phyloP scores from a whole-genome alignment of 2,113 vertebrate genomes.

The Cacatua alba region DNA sequence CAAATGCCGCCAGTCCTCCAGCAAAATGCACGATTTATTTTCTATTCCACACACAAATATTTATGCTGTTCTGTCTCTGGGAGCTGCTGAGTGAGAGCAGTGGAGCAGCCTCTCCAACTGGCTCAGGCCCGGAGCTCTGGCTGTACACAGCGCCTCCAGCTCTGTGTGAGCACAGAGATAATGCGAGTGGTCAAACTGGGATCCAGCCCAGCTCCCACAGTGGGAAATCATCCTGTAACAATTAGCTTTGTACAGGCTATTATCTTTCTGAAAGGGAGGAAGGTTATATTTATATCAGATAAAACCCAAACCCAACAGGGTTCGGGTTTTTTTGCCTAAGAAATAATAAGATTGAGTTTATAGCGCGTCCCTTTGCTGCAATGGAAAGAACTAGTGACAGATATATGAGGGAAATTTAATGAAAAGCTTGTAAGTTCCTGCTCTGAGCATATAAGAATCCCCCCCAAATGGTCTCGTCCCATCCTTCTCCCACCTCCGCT shows the following conservation, averaged over 20 bases:
- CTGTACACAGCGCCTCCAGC: rapidly evolving
- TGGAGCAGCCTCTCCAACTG: not conserved
- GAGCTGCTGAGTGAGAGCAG: not conserved
- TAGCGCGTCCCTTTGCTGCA: not conserved
- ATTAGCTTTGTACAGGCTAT: not conserved
- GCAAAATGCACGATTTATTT: conserved; percentile 13
- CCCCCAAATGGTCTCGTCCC: rapidly evolving
- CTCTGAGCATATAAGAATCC: not conserved
- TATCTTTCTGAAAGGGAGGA: not conserved
- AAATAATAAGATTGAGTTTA: not conserved
- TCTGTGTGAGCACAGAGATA: not conserved
- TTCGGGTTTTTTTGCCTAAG: not conserved
- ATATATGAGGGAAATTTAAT: not conserved
- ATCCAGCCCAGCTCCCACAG: not conserved
- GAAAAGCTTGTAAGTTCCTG: not conserved
- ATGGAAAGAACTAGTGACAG: not conserved
- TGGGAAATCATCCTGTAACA: not conserved
- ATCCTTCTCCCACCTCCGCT: not conserved
- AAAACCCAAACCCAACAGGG: not conserved
- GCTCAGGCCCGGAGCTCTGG: not conserved
- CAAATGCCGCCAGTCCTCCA: conserved; percentile 14
- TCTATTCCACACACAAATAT: not conserved
- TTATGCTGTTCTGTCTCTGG: conserved; percentile 4
- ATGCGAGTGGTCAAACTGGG: not conserved
- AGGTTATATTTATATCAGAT: not conserved